Evolutionary conservation across 2,113 vertebrate genomes (phyloP).

Genomic region (Nettapus auritus): DNA sequence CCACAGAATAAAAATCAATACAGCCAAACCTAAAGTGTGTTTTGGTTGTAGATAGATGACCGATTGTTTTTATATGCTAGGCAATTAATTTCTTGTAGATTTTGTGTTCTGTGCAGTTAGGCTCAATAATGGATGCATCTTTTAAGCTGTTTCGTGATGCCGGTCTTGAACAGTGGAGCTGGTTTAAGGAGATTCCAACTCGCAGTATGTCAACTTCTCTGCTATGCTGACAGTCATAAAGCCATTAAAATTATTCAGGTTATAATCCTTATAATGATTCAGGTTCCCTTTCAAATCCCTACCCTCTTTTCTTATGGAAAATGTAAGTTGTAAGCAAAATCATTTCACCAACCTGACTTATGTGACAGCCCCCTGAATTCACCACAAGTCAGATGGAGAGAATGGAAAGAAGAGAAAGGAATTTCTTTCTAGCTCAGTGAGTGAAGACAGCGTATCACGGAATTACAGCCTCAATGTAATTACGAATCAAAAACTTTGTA

Average conservation of each 20-base stretch:
- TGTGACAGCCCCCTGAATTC: neutral
- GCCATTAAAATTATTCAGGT: neutral
- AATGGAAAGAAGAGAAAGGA: neutral
- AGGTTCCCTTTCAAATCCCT: neutral
- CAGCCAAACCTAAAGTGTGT: neutral
- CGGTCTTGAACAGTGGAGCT: neutral
- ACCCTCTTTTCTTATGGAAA: neutral
- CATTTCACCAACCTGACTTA: neutral
- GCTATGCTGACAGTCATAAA: neutral
- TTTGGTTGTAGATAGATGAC: neutral
- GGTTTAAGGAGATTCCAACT: neutral
- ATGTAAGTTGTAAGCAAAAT: neutral
- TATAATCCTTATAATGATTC: neutral
- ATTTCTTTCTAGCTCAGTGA: neutral
- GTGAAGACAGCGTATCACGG: neutral
- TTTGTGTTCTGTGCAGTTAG: neutral
- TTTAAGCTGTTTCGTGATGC: neutral
- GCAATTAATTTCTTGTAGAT: neutral
- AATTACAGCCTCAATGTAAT: neutral
- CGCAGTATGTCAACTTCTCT: neutral
- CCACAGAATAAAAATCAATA: neutral
- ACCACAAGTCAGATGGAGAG: neutral
- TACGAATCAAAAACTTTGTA: neutral
- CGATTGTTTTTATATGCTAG: neutral
- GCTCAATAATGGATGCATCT: rapidly evolving